Conservation (phyloP, 2,888 invertebrate genomes). For the Drosophila anceps region DNA sequence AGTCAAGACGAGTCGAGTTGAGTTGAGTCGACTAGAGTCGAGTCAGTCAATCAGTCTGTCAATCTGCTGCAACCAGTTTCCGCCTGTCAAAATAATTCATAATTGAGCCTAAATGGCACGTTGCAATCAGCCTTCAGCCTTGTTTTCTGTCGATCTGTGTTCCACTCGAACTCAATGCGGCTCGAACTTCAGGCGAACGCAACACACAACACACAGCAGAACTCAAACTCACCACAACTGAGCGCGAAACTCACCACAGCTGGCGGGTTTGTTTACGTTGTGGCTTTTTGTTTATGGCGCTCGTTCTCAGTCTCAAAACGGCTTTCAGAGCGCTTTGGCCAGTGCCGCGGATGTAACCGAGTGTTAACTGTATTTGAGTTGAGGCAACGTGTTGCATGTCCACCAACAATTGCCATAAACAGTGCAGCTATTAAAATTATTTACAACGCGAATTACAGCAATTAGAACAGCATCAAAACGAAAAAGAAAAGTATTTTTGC, state of each 20-base stretch:
- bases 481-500: constrained; percentile 63
- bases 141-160: constrained; percentile 52
- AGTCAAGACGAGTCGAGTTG: constrained; percentile 11
- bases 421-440: constrained; percentile 23
- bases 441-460: constrained; percentile 45
- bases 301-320: constrained; percentile 83
- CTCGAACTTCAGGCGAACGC: constrained; percentile 13
- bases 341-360: constrained; percentile 56
- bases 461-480: constrained; percentile 3
- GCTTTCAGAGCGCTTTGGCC: constrained; percentile 77
- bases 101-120: constrained; percentile 74
- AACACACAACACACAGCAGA: constrained; percentile 8
- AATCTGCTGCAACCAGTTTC: constrained; percentile 52
- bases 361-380: constrained; percentile 8
- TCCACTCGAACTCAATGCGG: constrained; percentile 8
- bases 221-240: constrained; percentile 30
- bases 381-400: constrained; percentile 74
- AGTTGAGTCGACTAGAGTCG: constrained; percentile 15
- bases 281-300: constrained; percentile 49
- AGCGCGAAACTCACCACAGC: constrained; percentile 24
- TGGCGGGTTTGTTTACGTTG: constrained; percentile 43
- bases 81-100: constrained; percentile 72
- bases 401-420: constrained; percentile 48
- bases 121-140: constrained; percentile 58
- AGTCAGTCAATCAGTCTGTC: constrained; percentile 18